Evolutionary conservation across 2,888 invertebrate genomes (phyloP).

Genomic region (Polyommatus icarus): DNA sequence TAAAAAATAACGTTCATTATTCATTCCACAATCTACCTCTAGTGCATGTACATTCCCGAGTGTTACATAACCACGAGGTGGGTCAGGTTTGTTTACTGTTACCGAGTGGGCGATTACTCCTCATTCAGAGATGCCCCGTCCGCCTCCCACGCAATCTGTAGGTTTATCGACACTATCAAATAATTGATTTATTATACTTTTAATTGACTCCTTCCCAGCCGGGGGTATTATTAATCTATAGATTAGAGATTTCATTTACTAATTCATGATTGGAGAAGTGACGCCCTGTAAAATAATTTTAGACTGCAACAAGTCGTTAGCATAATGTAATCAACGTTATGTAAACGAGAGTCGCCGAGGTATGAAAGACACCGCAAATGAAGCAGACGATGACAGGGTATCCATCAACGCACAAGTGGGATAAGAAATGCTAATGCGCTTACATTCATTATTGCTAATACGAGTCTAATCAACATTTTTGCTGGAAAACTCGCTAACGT

Average conservation of each 20-base stretch:
- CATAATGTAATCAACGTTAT: slow-evolving; percentile 21
- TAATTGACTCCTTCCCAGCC: slow-evolving; percentile 28
- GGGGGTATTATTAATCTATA: neutral
- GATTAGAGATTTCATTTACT: neutral
- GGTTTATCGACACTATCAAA: slow-evolving; percentile 26
- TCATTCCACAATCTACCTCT: slow-evolving; percentile 40
- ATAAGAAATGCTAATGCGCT: slow-evolving; percentile 31
- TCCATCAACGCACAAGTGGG: slow-evolving; percentile 12
- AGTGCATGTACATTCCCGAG: slow-evolving; percentile 40
- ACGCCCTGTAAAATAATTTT: neutral
- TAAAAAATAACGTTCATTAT: slow-evolving; percentile 39
- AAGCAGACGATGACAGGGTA: slow-evolving; percentile 22
- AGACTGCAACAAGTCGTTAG: slow-evolving; percentile 8
- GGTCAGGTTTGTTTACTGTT: slow-evolving; percentile 56
- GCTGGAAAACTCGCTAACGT: slow-evolving; percentile 23
- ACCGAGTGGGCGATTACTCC: slow-evolving; percentile 65
- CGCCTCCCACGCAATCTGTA: slow-evolving; percentile 52
- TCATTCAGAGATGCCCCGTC: slow-evolving; percentile 52
- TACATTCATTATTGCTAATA: slow-evolving; percentile 22
- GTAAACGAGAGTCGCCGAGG: neutral
- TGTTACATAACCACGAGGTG: slow-evolving; percentile 42
- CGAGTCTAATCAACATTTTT: slow-evolving; percentile 18
- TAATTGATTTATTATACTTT: slow-evolving; percentile 29
- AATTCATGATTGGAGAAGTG: neutral
- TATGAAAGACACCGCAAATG: neutral